Base-by-base conservation (phyloP, 1,140 invertebrate genomes). In the Drosophila hydei region DNA sequence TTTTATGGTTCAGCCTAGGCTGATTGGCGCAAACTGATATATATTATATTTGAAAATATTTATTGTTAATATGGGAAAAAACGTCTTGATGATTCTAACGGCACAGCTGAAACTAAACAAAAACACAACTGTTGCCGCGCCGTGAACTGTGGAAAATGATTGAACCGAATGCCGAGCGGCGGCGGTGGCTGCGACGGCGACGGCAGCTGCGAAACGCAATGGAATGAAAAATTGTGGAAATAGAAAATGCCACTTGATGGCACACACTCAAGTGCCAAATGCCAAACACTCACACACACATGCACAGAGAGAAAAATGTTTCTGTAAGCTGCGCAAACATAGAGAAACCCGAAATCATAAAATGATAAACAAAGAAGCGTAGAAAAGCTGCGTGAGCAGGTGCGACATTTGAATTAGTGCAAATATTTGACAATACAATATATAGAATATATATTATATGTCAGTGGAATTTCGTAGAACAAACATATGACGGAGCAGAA, bases 81-180 rank as follows among this genome's bases (percentile, higher is more conserved):
- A 63, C 67, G 75, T 63, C 63, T 76, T 62, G 11, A 16, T 64
- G 74, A 75, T 79, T 85, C 64, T 72, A 73, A 74, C 77, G 55
- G 79, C 75, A 48, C 79, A 72, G 75, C 73, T 77, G 85, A 85
- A 85, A 79, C 77, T 80, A 85, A 85, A 85, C 51, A 87, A 80
- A 87, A 80, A 85, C 67, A 87, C 77, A 87, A 87, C 77, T 87
- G 81, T 70, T 55, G 54, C 63, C 63, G 42, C 43, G 16, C 43
- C 45, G 59, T 52, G 60, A 18, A 25, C 65, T 65, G 75, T 62
- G 65, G 55, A 85, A 80, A 85, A 83, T 75, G 38, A 83, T 83
- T 83, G 75, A 78, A 56, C 54, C 55, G 19, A 55, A 36, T 58
- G 45, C 63, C 65, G 58, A 70, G 42, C 47, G 30, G 19, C 43